Conservation (phyloP, 2,888 invertebrate species). For the Heliconius ismenius region DNA sequence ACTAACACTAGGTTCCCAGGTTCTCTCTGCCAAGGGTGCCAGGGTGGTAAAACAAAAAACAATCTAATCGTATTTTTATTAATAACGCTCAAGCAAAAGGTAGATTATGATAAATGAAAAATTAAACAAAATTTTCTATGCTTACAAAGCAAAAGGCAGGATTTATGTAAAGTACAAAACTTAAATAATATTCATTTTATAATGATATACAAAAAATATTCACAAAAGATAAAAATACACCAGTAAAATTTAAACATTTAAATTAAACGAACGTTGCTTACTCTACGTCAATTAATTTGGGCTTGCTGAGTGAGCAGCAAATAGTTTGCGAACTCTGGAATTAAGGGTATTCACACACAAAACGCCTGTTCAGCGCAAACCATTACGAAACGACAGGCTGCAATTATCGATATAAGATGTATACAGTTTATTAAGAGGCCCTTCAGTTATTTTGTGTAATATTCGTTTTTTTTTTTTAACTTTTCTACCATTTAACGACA, state of each 20-base stretch:
- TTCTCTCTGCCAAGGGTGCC: too few relatives aligned
- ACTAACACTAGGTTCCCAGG: too few relatives aligned
- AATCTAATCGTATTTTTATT: too few relatives aligned
- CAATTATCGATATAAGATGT: conserved; percentile 18
- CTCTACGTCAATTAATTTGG: conserved; percentile 50
- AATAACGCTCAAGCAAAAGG: too few relatives aligned
- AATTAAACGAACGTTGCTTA: conserved; percentile 28
- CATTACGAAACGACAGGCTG: conserved; percentile 31
- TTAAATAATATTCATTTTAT: not conserved
- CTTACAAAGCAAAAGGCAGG: not conserved
- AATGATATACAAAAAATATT: not conserved
- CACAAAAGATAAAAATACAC: not conserved
- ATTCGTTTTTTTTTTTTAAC: not conserved
- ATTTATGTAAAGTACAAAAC: not conserved
- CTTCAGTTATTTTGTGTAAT: not conserved
- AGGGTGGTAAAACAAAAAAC: too few relatives aligned
- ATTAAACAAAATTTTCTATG: not conserved
- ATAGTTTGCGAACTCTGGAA: conserved; percentile 56
- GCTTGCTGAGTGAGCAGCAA: conserved; percentile 51
- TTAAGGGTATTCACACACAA: conserved; percentile 55
- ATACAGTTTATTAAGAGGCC: not conserved
- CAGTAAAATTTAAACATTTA: conserved; percentile 22
- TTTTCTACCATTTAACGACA: too few relatives aligned
- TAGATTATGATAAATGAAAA: not conserved
- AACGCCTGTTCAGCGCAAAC: conserved; percentile 44